These are phyloP conservation scores for Tenrec ecaudatus DNA, from an alignment of 2,113 vertebrate species.

Conservation along the genomic window DNA sequence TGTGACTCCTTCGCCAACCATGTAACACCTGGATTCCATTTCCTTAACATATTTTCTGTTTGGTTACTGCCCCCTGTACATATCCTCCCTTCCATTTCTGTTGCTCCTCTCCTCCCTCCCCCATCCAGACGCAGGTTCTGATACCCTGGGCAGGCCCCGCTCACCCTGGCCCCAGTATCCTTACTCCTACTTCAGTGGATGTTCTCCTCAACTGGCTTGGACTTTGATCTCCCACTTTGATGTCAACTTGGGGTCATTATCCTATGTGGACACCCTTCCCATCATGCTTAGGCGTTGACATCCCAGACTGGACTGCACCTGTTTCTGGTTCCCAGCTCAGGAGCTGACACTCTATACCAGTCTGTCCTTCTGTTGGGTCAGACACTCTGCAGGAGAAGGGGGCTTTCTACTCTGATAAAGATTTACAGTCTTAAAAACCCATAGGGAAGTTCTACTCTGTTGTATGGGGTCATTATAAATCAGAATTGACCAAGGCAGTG, in stretches of 20 bases:
- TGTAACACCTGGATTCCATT: background rate
- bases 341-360: background rate
- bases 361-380: background rate
- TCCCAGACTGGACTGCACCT: accelerated
- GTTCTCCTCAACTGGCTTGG: background rate
- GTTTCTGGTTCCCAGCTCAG: too few species aligned
- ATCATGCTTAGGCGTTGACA: background rate
- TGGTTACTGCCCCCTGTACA: too few species aligned
- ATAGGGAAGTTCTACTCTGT: too few species aligned
- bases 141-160: background rate
- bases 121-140: background rate
- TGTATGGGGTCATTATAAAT: too few species aligned
- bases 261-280: accelerated
- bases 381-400: too few species aligned
- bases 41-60: background rate
- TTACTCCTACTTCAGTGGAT: background rate
- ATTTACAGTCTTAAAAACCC: too few species aligned
- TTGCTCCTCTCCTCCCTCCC: background rate
- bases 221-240: background rate
- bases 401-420: too few species aligned
- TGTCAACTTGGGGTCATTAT: background rate
- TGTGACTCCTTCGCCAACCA: background rate
- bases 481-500: too few species aligned
- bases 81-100: background rate
- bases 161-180: background rate